Percentiles rank a stretch among this genome's conserved stretches.
Evolutionary conservation across 35 echinoderm and acorn worm species (phyloP).

Genomic region (Amphiura filiformis): DNA sequence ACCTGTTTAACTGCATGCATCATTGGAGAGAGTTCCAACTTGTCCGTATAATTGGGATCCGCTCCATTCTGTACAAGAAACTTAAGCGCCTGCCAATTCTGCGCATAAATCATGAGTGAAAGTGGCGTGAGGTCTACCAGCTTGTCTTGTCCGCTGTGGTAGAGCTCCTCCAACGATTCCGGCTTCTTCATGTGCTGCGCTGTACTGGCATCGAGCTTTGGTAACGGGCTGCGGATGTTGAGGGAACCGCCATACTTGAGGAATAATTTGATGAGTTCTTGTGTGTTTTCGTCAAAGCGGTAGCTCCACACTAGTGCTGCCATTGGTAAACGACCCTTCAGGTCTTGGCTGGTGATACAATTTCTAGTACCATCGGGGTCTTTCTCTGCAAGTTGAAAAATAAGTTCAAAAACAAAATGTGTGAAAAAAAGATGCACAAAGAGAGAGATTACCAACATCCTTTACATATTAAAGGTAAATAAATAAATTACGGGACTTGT

Average conservation of each 20-base stretch:
- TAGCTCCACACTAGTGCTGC: conserved; percentile 41
- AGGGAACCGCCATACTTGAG: not conserved
- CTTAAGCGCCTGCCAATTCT: conserved; percentile 48
- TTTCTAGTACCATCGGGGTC: conserved; percentile 10
- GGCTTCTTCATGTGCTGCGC: not conserved
- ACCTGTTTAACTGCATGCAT: conserved; percentile 88
- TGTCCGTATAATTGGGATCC: conserved; percentile 57
- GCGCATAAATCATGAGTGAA: conserved; percentile 38
- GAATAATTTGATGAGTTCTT: conserved; percentile 41
- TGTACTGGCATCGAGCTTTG: not conserved
- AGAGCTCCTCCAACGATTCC: conserved; percentile 34
- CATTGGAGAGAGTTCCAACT: conserved; percentile 47
- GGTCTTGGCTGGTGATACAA: conserved; percentile 20
- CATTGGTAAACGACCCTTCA: conserved; percentile 33
- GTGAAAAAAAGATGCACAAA: too few species aligned
- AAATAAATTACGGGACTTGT: too few species aligned
- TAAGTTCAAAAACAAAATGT: not conserved
- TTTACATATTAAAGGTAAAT: too few species aligned
- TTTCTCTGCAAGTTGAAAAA: conserved; percentile 30
- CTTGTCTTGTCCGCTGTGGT: conserved; percentile 17
- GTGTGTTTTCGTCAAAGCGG: conserved; percentile 30
- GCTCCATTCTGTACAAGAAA: conserved; percentile 79
- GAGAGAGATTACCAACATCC: too few species aligned
- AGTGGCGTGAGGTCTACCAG: conserved; percentile 53
- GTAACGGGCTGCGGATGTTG: conserved; percentile 1